These are phyloP conservation scores for Aurelia sp. DNA, from an alignment of 30 jellyfish, hydroid and myxozoan genomes.

Conservation along the genomic window DNA sequence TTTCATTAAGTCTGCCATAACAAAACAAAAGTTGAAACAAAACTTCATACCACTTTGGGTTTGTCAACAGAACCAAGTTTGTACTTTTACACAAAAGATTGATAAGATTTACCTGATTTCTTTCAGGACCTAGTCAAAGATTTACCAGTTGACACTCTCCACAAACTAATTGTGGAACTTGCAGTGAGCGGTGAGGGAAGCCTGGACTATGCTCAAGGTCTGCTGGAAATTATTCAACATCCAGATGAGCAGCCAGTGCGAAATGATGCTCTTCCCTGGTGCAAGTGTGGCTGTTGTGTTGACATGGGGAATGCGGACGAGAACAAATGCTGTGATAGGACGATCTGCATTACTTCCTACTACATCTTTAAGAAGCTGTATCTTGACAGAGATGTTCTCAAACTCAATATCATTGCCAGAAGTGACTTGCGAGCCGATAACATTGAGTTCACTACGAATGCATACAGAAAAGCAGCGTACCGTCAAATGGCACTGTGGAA, in stretches of 20 bases:
- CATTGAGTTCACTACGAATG: constrained; percentile 10
- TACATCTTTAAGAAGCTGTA: constrained; percentile 1
- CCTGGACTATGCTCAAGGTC: neutral
- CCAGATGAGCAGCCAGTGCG: neutral
- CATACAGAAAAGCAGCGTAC: constrained; percentile 27
- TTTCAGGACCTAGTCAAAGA: constrained; percentile 2
- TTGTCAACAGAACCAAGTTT: no score
- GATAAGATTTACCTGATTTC: neutral
- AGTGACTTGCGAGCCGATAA: constrained; percentile 41
- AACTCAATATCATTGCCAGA: constrained; percentile 15
- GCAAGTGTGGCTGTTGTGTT: constrained; percentile 13
- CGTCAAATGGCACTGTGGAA: constrained; percentile 32
- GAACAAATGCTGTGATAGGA: constrained; percentile 29
- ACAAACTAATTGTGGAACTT: neutral
- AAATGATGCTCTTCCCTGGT: constrained; percentile 13
- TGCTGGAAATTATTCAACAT: neutral
- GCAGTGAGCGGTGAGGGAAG: constrained; percentile 21
- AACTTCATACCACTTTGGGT: no score
- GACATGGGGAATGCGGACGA: neutral
- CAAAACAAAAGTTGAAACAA: no score
- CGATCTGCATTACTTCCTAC: constrained; percentile 5
- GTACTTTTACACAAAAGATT: no score
- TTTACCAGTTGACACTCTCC: neutral
- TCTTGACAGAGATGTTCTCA: constrained; percentile 30
- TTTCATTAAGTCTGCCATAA: no score